Percentiles rank a stretch among this genome's conserved stretches.
phyloP scores from a whole-genome alignment of 2,113 vertebrate species.

The Ariopsis seemanni region DNA sequence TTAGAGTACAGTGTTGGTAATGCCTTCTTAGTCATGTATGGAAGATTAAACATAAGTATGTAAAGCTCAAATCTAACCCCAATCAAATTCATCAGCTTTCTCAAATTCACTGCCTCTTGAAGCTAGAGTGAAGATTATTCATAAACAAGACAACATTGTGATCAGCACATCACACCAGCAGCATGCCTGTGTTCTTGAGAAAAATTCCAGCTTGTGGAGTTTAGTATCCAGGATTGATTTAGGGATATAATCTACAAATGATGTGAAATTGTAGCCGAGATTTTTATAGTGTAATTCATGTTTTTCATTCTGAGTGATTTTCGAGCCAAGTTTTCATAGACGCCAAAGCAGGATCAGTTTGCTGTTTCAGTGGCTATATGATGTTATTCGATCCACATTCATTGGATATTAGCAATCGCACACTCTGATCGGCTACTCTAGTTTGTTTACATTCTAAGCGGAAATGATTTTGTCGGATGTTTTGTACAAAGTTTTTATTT shows the following conservation, averaged over 20 bases:
- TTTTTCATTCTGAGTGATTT: not conserved
- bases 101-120: not conserved
- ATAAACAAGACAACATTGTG: not conserved
- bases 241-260: not conserved
- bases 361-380: not conserved
- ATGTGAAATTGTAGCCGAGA: not conserved
- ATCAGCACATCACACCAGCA: not conserved
- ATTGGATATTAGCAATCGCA: too few species aligned
- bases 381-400: too few species aligned
- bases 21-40: not conserved
- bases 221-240: not conserved
- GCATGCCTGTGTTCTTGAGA: not conserved
- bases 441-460: too few species aligned
- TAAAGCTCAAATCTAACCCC: not conserved
- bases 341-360: not conserved
- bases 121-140: not conserved
- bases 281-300: not conserved
- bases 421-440: too few species aligned
- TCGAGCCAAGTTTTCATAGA: not conserved
- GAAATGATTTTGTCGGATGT: too few species aligned
- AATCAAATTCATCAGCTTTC: not conserved
- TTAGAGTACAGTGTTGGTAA: not conserved
- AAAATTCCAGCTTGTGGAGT: not conserved
- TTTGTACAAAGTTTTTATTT: too few species aligned
- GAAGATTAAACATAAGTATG: slow-evolving; percentile 3